Percentiles rank a stretch among this genome's conserved stretches.
phyloP scores from a whole-genome alignment of 2,888 invertebrate genomes.

The Himalopsyche tibetana region DNA sequence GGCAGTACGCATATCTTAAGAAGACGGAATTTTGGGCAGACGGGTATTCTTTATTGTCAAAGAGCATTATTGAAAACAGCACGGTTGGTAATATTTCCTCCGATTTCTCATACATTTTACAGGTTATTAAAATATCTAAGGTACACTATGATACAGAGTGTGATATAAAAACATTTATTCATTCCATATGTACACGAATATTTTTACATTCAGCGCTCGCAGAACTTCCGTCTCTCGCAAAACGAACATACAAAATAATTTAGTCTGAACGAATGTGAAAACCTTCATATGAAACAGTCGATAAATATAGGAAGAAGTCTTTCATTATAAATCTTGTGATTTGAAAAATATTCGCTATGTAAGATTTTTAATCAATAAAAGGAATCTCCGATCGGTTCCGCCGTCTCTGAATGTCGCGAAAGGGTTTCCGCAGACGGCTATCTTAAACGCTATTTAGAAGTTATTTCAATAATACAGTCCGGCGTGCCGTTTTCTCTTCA shows the following conservation, averaged over 20 bases:
- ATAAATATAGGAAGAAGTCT: slow-evolving; percentile 64
- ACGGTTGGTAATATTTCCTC: slow-evolving; percentile 64
- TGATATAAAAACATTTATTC: slow-evolving; percentile 63
- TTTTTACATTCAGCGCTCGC: slow-evolving; percentile 57
- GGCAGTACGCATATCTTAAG: slow-evolving; percentile 29
- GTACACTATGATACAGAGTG: slow-evolving; percentile 62
- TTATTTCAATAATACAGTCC: slow-evolving; percentile 49
- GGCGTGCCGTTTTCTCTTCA: slow-evolving; percentile 49
- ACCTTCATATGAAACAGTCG: slow-evolving; percentile 57
- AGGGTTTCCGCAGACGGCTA: not conserved
- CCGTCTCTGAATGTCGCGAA: not conserved
- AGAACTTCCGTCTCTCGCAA: slow-evolving; percentile 47
- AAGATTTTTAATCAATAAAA: slow-evolving; percentile 45
- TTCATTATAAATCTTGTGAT: slow-evolving; percentile 51
- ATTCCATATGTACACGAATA: slow-evolving; percentile 52
- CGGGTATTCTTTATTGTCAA: slow-evolving; percentile 59
- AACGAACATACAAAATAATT: slow-evolving; percentile 48
- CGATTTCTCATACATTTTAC: slow-evolving; percentile 61
- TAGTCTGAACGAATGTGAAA: slow-evolving; percentile 47
- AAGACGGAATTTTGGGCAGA: slow-evolving; percentile 43
- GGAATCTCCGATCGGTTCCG: slow-evolving; percentile 12
- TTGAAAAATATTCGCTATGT: slow-evolving; percentile 58
- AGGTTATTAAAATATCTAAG: slow-evolving; percentile 62
- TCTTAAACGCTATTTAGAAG: slow-evolving; percentile 34
- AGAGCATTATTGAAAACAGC: slow-evolving; percentile 58